A percentile compares a stretch with the other conserved stretches of the same genome.
Evolutionary conservation across 2,797 vertebrate genomes (phyloP).

Genomic region (Oreochromis grahami): DNA sequence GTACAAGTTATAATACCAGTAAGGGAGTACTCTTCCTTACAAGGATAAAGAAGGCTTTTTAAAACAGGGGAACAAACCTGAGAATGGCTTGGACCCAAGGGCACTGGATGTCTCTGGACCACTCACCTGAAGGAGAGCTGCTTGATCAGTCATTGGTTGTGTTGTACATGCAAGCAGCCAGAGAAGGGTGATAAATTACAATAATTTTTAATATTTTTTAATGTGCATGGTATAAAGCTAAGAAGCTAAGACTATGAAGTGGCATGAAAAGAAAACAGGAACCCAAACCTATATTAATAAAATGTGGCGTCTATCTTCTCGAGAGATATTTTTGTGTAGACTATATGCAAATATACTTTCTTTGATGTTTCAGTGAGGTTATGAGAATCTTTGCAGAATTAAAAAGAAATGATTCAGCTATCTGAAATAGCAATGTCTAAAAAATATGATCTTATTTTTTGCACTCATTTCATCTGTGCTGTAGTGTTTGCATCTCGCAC

Average conservation of each 20-base stretch:
- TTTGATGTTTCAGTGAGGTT: not conserved
- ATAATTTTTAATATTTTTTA: not conserved
- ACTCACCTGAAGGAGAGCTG: not conserved
- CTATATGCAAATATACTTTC: not conserved
- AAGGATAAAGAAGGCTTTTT: not conserved
- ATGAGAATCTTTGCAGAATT: not conserved
- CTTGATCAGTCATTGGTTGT: not conserved
- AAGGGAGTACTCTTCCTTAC: not conserved
- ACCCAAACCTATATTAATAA: not conserved
- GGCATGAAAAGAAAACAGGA: not conserved
- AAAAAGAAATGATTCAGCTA: not conserved
- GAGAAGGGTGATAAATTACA: not conserved
- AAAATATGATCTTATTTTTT: not conserved
- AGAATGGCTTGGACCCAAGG: not conserved
- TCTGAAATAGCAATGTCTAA: not conserved
- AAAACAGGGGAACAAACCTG: rapidly evolving
- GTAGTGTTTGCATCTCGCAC: not conserved
- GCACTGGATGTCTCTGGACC: not conserved
- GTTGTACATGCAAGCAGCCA: not conserved
- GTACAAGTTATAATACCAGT: not conserved
- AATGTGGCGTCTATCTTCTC: not conserved
- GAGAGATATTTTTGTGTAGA: not conserved
- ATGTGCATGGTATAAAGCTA: not conserved
- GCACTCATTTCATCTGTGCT: not conserved
- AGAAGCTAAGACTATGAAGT: not conserved